These are phyloP conservation scores for Ramphastos sulfuratus DNA, from an alignment of 2,113 vertebrate species.

Conservation along the genomic window DNA sequence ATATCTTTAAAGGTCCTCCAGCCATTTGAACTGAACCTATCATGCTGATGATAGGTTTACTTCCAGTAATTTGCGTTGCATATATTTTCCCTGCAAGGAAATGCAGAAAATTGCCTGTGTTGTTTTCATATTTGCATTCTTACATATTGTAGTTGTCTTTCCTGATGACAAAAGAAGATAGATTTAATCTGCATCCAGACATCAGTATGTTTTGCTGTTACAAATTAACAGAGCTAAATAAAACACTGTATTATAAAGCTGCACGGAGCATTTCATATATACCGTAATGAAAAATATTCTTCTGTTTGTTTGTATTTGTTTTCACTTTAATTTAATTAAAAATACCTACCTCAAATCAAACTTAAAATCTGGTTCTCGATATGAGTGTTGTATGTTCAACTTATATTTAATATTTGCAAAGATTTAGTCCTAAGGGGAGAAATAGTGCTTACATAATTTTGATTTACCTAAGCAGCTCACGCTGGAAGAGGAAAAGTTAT, in stretches of 20 bases:
- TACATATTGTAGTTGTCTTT: background rate
- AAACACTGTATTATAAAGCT: background rate
- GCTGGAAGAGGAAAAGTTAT: conserved; percentile 4
- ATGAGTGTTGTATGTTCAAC: background rate
- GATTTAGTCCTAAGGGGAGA: conserved; percentile 5
- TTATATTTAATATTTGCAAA: background rate
- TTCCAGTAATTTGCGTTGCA: conserved; percentile 1
- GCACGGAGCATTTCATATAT: background rate
- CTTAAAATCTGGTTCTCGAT: background rate
- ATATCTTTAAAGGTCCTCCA: background rate
- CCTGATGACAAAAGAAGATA: background rate
- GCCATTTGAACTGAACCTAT: background rate
- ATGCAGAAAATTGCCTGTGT: background rate
- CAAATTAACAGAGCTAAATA: background rate
- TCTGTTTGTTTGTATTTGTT: background rate
- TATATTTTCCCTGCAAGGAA: conserved; percentile 10
- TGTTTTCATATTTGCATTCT: conserved; percentile 12
- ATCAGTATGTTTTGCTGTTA: background rate
- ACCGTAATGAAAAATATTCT: background rate
- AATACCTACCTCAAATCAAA: background rate
- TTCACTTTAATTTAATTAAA: background rate
- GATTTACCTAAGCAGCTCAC: background rate
- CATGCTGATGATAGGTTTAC: background rate
- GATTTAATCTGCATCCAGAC: background rate
- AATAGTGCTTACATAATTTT: background rate